phyloP scores from a whole-genome alignment of 2,113 vertebrate species.

The Otis tarda region DNA sequence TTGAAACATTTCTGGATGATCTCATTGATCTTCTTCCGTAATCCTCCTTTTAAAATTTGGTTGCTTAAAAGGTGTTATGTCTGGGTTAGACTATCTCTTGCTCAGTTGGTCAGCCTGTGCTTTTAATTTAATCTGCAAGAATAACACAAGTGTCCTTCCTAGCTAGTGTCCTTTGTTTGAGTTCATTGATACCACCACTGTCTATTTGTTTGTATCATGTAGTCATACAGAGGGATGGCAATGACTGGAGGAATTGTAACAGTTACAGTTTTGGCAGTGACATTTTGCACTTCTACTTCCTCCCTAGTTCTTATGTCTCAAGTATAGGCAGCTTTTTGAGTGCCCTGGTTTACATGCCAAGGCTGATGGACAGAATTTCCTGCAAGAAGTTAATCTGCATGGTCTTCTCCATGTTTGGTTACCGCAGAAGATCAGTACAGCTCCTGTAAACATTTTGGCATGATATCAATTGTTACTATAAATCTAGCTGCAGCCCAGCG shows the following conservation, averaged over 20 bases:
- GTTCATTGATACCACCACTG: not conserved
- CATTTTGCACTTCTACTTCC: not conserved
- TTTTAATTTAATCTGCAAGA: not conserved
- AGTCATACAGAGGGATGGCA: not conserved
- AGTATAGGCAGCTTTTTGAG: not conserved
- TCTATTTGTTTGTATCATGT: not conserved
- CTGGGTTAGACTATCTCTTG: not conserved
- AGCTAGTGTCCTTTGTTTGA: not conserved
- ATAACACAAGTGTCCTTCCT: not conserved
- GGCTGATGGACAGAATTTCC: slow-evolving; percentile 4
- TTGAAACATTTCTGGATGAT: not conserved
- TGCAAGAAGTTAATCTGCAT: not conserved
- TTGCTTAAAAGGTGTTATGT: not conserved
- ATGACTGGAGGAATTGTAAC: not conserved
- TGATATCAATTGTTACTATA: not conserved
- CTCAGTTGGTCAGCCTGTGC: not conserved
- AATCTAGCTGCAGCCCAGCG: not conserved
- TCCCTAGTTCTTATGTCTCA: not conserved
- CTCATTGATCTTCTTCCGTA: not conserved
- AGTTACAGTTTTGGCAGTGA: not conserved
- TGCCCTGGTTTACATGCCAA: not conserved
- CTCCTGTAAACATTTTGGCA: not conserved
- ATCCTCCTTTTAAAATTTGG: not conserved
- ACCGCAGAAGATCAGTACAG: not conserved
- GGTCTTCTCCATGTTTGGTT: slow-evolving; percentile 18